phyloP scores from a whole-genome alignment of 2,113 vertebrate species.

The Hyaena hyaena region DNA sequence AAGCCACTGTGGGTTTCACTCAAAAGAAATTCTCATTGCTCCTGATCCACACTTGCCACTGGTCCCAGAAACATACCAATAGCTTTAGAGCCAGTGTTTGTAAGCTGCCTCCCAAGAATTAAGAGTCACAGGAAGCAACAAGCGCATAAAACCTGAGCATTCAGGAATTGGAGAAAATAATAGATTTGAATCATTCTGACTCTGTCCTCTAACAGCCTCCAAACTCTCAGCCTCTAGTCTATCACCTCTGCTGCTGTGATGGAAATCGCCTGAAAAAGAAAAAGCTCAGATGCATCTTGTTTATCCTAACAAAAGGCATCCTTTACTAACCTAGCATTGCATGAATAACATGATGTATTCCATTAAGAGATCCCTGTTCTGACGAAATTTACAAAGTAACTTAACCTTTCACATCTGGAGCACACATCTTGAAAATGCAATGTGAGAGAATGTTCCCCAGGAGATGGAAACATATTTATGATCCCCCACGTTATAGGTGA shows the following conservation, averaged over 20 bases:
- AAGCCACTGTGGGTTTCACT: not conserved
- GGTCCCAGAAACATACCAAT: not conserved
- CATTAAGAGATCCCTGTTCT: not conserved
- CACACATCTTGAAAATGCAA: not conserved
- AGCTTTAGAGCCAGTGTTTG: not conserved
- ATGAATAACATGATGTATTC: not conserved
- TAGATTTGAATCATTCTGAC: not conserved
- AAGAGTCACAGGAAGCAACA: not conserved
- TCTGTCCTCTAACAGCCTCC: not conserved
- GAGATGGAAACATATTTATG: constrained; percentile 1
- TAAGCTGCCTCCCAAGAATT: not conserved
- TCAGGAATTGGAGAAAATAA: not conserved
- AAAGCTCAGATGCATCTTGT: not conserved
- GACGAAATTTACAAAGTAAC: not conserved
- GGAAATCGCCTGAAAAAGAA: not conserved
- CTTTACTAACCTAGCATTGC: not conserved
- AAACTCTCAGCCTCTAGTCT: not conserved
- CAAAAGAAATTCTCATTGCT: not conserved
- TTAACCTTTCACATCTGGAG: constrained; percentile 23
- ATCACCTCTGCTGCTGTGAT: not conserved
- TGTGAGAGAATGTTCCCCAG: not conserved
- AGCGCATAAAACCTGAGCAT: not conserved
- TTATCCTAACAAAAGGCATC: not conserved
- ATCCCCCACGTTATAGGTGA: not conserved
- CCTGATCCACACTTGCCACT: not conserved